Base-by-base conservation (phyloP, 2,113 vertebrate species). In the Gymnobelideus leadbeateri region DNA sequence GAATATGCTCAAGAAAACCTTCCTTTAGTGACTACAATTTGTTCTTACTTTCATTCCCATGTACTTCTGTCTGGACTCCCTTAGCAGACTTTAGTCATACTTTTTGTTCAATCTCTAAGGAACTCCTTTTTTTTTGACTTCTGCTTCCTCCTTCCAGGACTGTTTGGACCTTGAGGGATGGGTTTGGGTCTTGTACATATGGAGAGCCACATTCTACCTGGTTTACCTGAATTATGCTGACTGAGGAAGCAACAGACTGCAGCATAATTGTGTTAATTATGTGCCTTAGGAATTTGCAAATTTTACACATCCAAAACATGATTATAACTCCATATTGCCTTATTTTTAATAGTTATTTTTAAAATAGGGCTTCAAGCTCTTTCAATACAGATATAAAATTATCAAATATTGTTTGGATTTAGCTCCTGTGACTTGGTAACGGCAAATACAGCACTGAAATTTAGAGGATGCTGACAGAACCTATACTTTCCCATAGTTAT, bases 191-290 rank as follows among this genome's bases (percentile, higher is more conserved):
- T n/a, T 77, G 1, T 10, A 19, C 1, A 6, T 77, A 4, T 77
- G 9, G 68, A n/a, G 37, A 77, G 68, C 31, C 16, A 19, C 16
- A 77, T 77, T n/a, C n/a, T 77, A 21, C 1, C 37, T 77, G 16
- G 14, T 77, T 77, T 77, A 77, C 11, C 11, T 37, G 28, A 47
- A 55, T 94, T 49, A 49, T 53, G 31, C 28, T 92, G 77, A 26
- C 28, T 77, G 43, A 55, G 46, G 50, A 93, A 90, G 16, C 46
- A 68, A 47, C 31, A 50, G 43, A 26, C 57, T 55, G 14, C 68
- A 68, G 26, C 51, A 91, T 49, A 49, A 49, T 93, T 92, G 31
- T 53, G 28, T 52, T 95, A 53, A 77, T 50, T 54, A 31, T 92
- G 23, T 90, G n/a, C 55, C 37, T 90, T 68, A 37, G 10, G 47